Conservation (phyloP, 2,888 invertebrate species). For the Pyrochroa serraticornis region DNA sequence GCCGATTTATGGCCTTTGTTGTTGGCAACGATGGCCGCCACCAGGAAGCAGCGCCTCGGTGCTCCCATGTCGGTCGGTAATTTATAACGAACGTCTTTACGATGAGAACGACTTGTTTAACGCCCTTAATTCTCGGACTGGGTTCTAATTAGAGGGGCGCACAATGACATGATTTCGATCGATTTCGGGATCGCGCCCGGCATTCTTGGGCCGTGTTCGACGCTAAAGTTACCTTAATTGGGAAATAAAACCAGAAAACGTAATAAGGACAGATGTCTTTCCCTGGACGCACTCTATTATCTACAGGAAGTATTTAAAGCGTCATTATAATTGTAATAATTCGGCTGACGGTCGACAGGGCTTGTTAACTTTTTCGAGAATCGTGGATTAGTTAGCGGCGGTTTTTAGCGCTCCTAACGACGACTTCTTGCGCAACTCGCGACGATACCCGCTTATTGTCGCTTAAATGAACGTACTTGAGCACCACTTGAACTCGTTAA, state of each 20-base stretch:
- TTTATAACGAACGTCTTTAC: constrained; percentile 16
- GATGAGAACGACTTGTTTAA: constrained; percentile 15
- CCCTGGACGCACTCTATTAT: background rate
- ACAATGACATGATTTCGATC: too few species aligned
- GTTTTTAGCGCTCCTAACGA: background rate
- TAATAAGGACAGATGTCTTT: constrained; percentile 20
- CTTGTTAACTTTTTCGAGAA: constrained; percentile 2
- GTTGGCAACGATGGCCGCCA: constrained; percentile 17
- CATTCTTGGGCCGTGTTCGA: background rate
- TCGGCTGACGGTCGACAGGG: background rate
- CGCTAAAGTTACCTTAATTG: constrained; percentile 16
- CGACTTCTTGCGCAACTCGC: too few species aligned
- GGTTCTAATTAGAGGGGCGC: too few species aligned
- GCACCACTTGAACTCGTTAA: too few species aligned
- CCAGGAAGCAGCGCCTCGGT: background rate
- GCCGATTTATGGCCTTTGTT: constrained; percentile 21
- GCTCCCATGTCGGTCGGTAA: constrained; percentile 13
- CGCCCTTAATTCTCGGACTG: constrained; percentile 1
- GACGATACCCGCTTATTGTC: too few species aligned
- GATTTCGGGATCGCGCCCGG: background rate
- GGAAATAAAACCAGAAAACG: constrained; percentile 19
- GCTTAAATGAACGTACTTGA: too few species aligned
- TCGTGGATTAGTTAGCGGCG: background rate
- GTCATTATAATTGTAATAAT: background rate
- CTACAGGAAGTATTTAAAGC: constrained; percentile 14